phyloP scores from a whole-genome alignment of 1,140 invertebrate species.

The Anastrepha ludens region DNA sequence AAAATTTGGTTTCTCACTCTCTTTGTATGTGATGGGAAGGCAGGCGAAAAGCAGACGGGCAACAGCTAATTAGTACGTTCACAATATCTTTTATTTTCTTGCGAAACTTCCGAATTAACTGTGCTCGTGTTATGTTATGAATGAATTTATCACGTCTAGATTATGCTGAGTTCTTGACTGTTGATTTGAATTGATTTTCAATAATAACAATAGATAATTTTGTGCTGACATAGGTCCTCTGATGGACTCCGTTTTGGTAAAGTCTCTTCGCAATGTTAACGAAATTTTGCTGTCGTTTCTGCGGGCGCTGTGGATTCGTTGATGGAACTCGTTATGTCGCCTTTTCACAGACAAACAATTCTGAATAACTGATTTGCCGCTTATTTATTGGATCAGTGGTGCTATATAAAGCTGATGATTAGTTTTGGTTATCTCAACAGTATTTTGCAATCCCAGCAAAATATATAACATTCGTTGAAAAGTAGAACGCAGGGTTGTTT shows the following conservation, averaged over 20 bases:
- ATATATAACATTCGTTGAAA: slow-evolving; percentile 29
- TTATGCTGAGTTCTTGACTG: slow-evolving; percentile 67
- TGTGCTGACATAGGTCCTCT: slow-evolving; percentile 72
- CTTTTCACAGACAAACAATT: slow-evolving; percentile 30
- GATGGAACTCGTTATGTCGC: slow-evolving; percentile 41
- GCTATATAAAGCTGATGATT: neutral
- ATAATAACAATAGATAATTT: slow-evolving; percentile 69
- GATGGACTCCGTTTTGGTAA: slow-evolving; percentile 70
- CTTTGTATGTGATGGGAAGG: neutral
- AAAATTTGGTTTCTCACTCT: neutral
- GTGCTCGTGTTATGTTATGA: slow-evolving; percentile 57
- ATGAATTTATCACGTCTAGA: slow-evolving; percentile 71
- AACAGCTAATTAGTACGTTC: slow-evolving; percentile 41
- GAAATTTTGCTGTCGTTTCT: slow-evolving; percentile 66
- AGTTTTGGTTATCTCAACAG: neutral
- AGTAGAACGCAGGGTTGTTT: neutral
- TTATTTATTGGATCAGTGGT: neutral
- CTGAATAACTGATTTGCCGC: neutral
- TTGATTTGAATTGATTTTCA: slow-evolving; percentile 67
- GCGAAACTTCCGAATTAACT: slow-evolving; percentile 32
- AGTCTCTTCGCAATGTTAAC: slow-evolving; percentile 63
- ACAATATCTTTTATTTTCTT: slow-evolving; percentile 17
- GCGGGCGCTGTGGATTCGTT: neutral
- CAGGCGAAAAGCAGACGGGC: neutral
- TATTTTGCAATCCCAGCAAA: slow-evolving; percentile 3